Base-by-base conservation (phyloP, 2,888 invertebrate genomes). In the Gymnosoma rotundatum region DNA sequence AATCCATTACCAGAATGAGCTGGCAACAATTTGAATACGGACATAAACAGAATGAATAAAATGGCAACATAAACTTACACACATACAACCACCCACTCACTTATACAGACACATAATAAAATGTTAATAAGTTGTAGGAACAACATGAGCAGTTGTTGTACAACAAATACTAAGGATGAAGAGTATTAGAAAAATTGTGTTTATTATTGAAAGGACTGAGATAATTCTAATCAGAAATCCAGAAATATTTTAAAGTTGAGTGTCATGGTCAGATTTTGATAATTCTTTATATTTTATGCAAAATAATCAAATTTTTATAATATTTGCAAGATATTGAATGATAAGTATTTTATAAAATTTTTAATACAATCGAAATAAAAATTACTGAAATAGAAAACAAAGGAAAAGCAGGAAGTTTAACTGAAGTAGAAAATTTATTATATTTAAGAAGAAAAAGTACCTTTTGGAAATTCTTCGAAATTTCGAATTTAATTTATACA, bases 1-100 rank as follows among this genome's bases (percentile, higher is more conserved):
- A 85, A 86, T 86, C 85, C 86, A 82, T 85, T 83, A 82, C 82
- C 82, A 82, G 83, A 81, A 83, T 70, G 83, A 85, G 82, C 81
- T 85, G 83, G 67, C 83, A 85, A 63, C 85, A 75, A 80, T 80
- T 70, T 76, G 76, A 80, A 67, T 52, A 45, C 52, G 54, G 38
- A 70, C 10, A 54, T 45, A 21, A 72, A 73, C 73, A 25, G 25
- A 25, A 32, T 32, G 32, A 32, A 32, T 8, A 76, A 83, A 78
- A 58, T 73, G 56, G 61, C 58, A 76, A 54, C 63, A 67, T 25
- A 69, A 61, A 42, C 14, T 25, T 5, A 32, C 21, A 2, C 25
- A 38, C 32, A 54, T 10, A 54, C 61, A 60, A 21, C 18, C 48
- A 56, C 32, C 7, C 32, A 32, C 48, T 6, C 21, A 60, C 50